Evolutionary conservation across 2,888 invertebrate species (phyloP).

Genomic region (Drosophila silvestris): DNA sequence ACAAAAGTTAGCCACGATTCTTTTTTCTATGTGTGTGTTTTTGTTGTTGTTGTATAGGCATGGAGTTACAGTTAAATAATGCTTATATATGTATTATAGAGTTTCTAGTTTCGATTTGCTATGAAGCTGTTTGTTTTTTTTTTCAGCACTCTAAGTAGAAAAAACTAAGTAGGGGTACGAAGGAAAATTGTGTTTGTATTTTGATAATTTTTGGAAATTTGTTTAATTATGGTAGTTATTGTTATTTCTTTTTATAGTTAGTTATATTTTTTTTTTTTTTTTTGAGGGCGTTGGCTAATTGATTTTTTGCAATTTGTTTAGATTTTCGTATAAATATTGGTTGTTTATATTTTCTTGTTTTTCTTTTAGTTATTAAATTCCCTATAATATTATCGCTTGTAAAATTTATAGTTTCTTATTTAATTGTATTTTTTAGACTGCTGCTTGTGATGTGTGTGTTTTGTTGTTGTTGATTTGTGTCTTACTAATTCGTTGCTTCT

Average conservation of each 20-base stretch:
- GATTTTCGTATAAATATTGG: slow-evolving; percentile 17
- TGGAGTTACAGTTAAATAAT: slow-evolving; percentile 69
- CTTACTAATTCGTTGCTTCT: slow-evolving; percentile 73
- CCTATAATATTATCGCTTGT: slow-evolving; percentile 53
- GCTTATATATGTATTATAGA: slow-evolving; percentile 41
- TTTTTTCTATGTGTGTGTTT: slow-evolving; percentile 4
- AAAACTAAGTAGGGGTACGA: slow-evolving; percentile 12
- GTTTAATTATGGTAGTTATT: slow-evolving; percentile 16
- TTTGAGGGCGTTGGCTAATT: slow-evolving; percentile 60
- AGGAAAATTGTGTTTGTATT: slow-evolving; percentile 14
- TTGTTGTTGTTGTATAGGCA: slow-evolving; percentile 59
- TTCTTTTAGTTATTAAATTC: slow-evolving; percentile 51
- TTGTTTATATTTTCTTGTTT: slow-evolving; percentile 26
- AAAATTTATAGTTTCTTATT: slow-evolving; percentile 35
- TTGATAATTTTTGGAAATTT: slow-evolving; percentile 16
- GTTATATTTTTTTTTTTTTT: slow-evolving; percentile 12
- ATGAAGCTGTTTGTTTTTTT: slow-evolving; percentile 35
- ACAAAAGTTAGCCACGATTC: slow-evolving; percentile 21
- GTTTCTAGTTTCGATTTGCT: slow-evolving; percentile 45
- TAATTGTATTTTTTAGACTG: slow-evolving; percentile 38
- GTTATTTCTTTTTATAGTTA: slow-evolving; percentile 28
- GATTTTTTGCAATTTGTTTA: slow-evolving; percentile 45
- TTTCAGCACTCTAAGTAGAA: slow-evolving; percentile 43
- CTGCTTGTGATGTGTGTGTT: slow-evolving; percentile 62
- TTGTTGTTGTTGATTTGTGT: slow-evolving; percentile 26